Percentiles rank a stretch among this genome's conserved stretches.
These are phyloP conservation scores for Pseudomyrmex cubaensis DNA, from an alignment of 1,140 invertebrate species.

Conservation along the genomic window DNA sequence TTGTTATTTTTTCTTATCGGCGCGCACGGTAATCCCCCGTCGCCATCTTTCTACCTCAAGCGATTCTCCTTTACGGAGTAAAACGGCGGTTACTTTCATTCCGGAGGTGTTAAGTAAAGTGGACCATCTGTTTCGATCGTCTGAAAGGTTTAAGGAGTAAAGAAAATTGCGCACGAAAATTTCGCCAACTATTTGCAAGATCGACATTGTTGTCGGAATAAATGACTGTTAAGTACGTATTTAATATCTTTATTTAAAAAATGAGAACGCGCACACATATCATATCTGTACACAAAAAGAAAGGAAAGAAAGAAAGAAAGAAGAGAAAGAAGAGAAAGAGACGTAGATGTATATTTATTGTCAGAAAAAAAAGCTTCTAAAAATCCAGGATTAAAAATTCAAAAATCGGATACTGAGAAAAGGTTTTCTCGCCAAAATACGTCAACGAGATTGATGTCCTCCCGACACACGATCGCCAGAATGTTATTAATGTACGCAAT, in stretches of 20 bases:
- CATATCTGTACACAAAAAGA: background rate
- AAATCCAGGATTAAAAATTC: background rate
- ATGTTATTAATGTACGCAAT: conserved; percentile 57
- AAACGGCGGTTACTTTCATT: conserved; percentile 57
- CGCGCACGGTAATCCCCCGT: conserved; percentile 44
- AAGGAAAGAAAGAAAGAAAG: too few relatives aligned
- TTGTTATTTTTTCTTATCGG: conserved; percentile 57
- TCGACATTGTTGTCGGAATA: background rate
- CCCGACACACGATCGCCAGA: conserved; percentile 32
- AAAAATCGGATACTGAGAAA: background rate
- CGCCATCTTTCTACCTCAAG: conserved; percentile 46
- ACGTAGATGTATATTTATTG: too few relatives aligned
- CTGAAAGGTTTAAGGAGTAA: conserved; percentile 35
- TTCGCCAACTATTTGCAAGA: conserved; percentile 25
- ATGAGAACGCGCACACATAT: background rate
- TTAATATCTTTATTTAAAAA: background rate
- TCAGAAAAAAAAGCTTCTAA: too few relatives aligned
- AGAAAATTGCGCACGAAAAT: conserved; percentile 26
- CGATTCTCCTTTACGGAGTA: conserved; percentile 37
- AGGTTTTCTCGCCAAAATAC: conserved; percentile 3
- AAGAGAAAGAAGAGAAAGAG: too few relatives aligned
- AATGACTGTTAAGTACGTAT: background rate
- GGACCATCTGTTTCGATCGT: conserved; percentile 58
- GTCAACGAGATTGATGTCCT: conserved; percentile 22
- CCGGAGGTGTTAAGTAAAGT: conserved; percentile 57